phyloP scores from a whole-genome alignment of 2,888 invertebrate genomes.

The Gryllus longicercus region DNA sequence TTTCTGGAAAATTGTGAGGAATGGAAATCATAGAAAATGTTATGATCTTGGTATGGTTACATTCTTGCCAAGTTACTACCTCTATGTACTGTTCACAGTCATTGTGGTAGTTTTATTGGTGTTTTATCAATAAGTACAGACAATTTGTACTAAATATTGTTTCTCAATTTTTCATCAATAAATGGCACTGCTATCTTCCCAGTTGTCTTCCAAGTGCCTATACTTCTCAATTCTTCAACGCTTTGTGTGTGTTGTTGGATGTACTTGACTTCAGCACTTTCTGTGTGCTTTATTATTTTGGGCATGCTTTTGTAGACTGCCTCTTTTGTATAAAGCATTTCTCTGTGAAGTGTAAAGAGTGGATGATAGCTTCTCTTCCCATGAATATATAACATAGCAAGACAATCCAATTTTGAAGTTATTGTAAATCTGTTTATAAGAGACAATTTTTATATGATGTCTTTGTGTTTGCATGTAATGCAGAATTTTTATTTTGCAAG shows the following conservation, averaged over 20 bases:
- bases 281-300: no score
- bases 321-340: no score
- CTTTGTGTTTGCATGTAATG: background rate
- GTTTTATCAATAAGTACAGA: background rate
- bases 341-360: no score
- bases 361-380: no score
- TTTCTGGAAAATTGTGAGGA: background rate
- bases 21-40: background rate
- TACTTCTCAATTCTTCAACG: background rate
- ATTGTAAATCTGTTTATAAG: no score
- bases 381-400: no score
- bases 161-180: background rate
- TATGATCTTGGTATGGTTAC: background rate
- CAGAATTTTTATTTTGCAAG: background rate
- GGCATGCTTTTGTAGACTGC: no score
- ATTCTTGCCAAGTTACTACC: background rate
- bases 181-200: background rate
- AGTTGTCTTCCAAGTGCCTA: constrained; percentile 4
- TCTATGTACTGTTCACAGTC: background rate
- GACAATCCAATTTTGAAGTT: no score
- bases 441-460: no score
- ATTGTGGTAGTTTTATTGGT: background rate
- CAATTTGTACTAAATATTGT: background rate
- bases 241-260: background rate
- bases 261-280: no score